A percentile compares a stretch with the other conserved stretches of the same genome.
phyloP scores from a whole-genome alignment of 2,888 invertebrate species.

The Caenorhabditis wallacei region DNA sequence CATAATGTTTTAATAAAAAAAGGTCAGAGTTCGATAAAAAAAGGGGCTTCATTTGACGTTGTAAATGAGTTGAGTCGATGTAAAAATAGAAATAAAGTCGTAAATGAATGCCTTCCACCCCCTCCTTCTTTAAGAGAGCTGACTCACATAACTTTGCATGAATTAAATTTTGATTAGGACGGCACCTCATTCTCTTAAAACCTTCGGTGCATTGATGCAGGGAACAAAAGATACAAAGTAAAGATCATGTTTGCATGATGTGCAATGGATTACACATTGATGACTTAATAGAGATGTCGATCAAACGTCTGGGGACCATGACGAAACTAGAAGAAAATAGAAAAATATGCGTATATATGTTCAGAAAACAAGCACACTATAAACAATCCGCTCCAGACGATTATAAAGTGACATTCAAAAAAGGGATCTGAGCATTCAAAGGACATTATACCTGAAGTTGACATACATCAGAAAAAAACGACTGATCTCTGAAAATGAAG shows the following conservation, averaged over 20 bases:
- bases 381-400: slow-evolving; percentile 6
- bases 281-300: slow-evolving; percentile 28
- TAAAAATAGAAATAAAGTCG: slow-evolving; percentile 33
- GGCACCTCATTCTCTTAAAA: not conserved
- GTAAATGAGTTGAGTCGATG: slow-evolving; percentile 8
- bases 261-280: slow-evolving; percentile 40
- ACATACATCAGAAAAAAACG: not conserved
- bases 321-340: not conserved
- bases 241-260: slow-evolving; percentile 26
- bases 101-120: slow-evolving; percentile 31
- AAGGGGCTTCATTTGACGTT: slow-evolving; percentile 18
- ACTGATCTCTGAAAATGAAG: not conserved
- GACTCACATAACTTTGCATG: slow-evolving; percentile 51
- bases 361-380: not conserved
- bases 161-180: slow-evolving; percentile 56
- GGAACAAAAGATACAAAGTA: not conserved
- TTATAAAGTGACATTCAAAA: not conserved
- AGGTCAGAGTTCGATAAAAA: slow-evolving; percentile 18
- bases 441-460: slow-evolving; percentile 17
- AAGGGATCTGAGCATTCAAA: not conserved
- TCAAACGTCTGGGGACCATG: slow-evolving; percentile 36
- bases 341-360: not conserved
- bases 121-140: slow-evolving; percentile 18
- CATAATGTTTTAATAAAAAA: not conserved
- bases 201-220: not conserved